A percentile compares a stretch with the other conserved stretches of the same genome.
These are phyloP conservation scores for Smutsia temminckii DNA, from an alignment of 2,797 vertebrate genomes.

Conservation along the genomic window DNA sequence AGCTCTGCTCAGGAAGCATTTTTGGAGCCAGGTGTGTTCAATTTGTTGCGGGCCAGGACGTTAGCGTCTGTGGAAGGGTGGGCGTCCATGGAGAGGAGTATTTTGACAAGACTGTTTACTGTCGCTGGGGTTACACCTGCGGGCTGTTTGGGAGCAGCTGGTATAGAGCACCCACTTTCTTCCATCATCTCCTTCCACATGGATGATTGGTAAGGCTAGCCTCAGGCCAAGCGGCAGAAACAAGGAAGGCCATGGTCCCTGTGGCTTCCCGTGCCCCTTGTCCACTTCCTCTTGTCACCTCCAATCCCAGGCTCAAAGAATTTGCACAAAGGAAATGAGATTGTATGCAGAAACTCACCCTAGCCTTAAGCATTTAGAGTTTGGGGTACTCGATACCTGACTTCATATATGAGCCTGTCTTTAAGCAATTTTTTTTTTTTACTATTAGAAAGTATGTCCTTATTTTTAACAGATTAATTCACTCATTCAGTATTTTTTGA, in stretches of 20 bases:
- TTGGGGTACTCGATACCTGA: not conserved
- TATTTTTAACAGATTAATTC: not conserved
- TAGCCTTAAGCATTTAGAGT: not conserved
- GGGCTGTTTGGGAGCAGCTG: slow-evolving; percentile 55
- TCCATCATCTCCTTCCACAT: slow-evolving; percentile 22
- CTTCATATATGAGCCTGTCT: not conserved
- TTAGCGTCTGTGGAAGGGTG: slow-evolving; percentile 37
- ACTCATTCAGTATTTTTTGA: not conserved
- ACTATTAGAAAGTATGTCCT: not conserved
- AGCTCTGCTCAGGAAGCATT: slow-evolving; percentile 44
- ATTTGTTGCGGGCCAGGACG: slow-evolving; percentile 4
- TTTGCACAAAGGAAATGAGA: not conserved
- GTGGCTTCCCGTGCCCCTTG: not conserved
- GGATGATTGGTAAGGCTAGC: slow-evolving; percentile 57
- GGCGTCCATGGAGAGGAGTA: slow-evolving; percentile 30
- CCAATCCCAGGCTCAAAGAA: not conserved
- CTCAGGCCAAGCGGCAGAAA: slow-evolving; percentile 7
- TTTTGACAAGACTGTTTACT: slow-evolving; percentile 60
- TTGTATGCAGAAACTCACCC: not conserved
- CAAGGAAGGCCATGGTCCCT: not conserved
- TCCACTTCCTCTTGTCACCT: not conserved
- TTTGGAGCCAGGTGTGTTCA: slow-evolving; percentile 58
- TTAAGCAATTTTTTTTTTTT: not conserved
- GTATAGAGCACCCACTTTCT: not conserved
- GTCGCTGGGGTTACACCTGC: slow-evolving; percentile 37